Base-by-base conservation (phyloP, 2,113 vertebrate species). In the Cyphomyrus discorhynchus region DNA sequence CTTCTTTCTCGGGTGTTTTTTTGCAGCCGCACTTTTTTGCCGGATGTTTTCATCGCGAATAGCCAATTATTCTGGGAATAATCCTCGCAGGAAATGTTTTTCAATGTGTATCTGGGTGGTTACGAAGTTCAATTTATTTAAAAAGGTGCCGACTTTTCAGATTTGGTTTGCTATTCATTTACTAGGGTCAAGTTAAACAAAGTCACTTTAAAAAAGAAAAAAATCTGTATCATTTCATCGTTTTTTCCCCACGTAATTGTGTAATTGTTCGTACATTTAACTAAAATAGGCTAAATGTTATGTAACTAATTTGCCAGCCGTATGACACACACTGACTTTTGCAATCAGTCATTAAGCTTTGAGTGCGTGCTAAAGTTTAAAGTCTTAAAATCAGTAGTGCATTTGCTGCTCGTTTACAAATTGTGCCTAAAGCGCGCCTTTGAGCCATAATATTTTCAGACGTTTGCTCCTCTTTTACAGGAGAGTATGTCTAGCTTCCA, bases 391-490 rank as follows among this genome's bases (percentile, higher is more conserved):
- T 8, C 35, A 80, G 35, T 6, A 42, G 35, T 80, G 5, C 13
- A 39, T 42, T 17, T 80, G 35, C 31, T 39, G 17, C 13, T 39
- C 1, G 8, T 77, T 77, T 42, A 15, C 17, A 80, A 80, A 80
- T 19, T 80, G 70, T 39, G 74, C 74, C 74, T 42, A 70, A 31
- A 31, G n/a, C 62, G 62, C 27, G 62, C 27, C 62, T 70, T 27
- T 31, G n/a, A 27, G 62, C 3, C 62, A 31, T 27, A 11, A 31
- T 70, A 42, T 80, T 80, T 39, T 19, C 15, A 80, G 74, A 52
- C 45, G 42, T 17, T n/a, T 31, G 1, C 7, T 3, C 52, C 50
- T 90, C 86, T 50, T 91, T 53, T 92, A 45, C 93, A 96, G 95
- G 84, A 94, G 91, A 89, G 90, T 13, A 42, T 0, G 15, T 4